Conservation (phyloP, 2,113 vertebrate genomes). For the Antigone vipio region DNA sequence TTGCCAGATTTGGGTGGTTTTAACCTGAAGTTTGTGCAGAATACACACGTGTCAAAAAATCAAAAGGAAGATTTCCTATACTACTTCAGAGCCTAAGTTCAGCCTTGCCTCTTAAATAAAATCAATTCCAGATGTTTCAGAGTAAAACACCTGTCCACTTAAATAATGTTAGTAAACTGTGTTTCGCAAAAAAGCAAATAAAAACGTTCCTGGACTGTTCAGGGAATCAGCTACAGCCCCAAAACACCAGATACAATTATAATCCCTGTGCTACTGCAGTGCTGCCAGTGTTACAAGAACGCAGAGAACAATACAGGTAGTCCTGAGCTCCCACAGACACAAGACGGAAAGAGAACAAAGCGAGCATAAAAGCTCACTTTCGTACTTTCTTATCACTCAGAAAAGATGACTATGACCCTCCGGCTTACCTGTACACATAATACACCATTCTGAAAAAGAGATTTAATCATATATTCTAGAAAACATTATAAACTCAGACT, state of each 20-base stretch:
- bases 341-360: neutral
- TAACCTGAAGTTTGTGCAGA: neutral
- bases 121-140: neutral
- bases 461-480: neutral
- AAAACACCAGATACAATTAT: neutral
- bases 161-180: neutral
- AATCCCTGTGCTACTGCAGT: neutral
- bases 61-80: neutral
- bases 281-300: neutral
- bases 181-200: neutral
- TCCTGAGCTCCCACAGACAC: neutral
- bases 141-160: neutral
- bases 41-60: neutral
- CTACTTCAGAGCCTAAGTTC: neutral
- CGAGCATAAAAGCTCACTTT: neutral
- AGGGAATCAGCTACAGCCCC: neutral
- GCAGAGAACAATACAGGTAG: neutral
- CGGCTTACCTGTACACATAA: neutral
- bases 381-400: neutral
- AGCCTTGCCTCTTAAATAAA: neutral
- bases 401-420: rapidly evolving
- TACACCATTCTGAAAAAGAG: neutral
- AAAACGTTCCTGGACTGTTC: neutral
- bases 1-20: neutral
- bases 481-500: neutral